Conservation (phyloP, 2,888 invertebrate genomes). For the Machimus atricapillus region DNA sequence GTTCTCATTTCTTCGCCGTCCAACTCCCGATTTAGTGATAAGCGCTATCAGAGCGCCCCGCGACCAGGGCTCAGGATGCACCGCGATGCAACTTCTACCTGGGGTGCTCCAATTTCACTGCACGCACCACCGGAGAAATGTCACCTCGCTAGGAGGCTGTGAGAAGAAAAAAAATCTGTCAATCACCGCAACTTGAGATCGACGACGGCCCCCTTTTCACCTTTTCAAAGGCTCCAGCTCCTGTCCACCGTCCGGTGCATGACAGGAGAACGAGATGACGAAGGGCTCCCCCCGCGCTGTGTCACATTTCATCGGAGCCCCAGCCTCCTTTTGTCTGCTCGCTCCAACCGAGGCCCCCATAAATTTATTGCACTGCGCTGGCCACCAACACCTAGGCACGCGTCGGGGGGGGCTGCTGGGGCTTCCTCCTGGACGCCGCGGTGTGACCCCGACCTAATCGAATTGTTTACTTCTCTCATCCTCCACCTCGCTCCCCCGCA, state of each 20-base stretch:
- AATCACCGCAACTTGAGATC: not conserved
- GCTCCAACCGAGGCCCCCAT: not conserved
- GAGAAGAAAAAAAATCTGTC: not conserved
- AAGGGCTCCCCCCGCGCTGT: not conserved
- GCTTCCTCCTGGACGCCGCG: not conserved
- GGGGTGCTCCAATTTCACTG: not conserved
- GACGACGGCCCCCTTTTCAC: not conserved
- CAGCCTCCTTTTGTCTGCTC: not conserved
- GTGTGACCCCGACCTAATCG: constrained; percentile 13
- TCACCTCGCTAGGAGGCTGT: not conserved
- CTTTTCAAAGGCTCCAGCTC: not conserved
- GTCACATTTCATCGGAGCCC: not conserved
- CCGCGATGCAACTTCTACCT: not conserved
- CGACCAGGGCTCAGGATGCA: not conserved
- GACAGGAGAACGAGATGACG: not conserved
- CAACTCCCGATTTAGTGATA: constrained; percentile 21
- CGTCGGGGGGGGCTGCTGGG: not conserved
- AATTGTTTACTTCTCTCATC: constrained; percentile 18
- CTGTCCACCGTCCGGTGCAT: not conserved
- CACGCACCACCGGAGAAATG: not conserved
- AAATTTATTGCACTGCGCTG: not conserved
- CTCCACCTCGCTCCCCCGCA: not conserved
- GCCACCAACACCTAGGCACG: not conserved
- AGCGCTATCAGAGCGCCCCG: not conserved
- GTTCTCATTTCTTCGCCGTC: constrained; percentile 30